These are phyloP conservation scores for Drosophila ironensis DNA, from an alignment of 1,140 invertebrate species.

Conservation along the genomic window DNA sequence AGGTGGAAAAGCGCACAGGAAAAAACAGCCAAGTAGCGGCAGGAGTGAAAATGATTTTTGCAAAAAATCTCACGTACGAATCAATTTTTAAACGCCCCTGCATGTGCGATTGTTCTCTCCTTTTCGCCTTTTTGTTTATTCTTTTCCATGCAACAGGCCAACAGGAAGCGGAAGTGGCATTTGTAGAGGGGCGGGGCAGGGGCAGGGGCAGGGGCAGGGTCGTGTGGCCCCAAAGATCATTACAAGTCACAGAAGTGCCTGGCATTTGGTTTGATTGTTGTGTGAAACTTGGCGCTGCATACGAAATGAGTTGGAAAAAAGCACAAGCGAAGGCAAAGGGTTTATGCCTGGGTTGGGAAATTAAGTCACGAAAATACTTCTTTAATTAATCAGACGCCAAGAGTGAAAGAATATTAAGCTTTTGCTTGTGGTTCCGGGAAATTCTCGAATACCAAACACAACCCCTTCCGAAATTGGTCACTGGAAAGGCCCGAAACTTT, in stretches of 20 bases:
- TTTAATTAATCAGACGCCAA: no score
- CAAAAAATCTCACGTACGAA: conserved; percentile 72
- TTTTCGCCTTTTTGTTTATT: no score
- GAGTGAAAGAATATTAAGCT: no score
- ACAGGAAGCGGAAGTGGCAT: conserved; percentile 56
- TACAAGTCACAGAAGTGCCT: conserved; percentile 51
- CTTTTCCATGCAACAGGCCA: conserved; percentile 71
- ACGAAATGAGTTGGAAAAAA: conserved; percentile 50
- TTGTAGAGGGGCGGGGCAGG: not conserved
- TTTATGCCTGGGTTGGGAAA: no score
- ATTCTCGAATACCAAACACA: not conserved
- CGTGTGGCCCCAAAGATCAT: conserved; percentile 43
- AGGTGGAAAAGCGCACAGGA: conserved; percentile 49
- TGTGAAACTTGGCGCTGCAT: conserved; percentile 58
- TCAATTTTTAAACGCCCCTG: conserved; percentile 57
- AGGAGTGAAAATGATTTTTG: conserved; percentile 42
- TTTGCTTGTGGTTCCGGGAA: no score
- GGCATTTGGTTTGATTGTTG: conserved; percentile 61
- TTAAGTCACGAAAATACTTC: no score
- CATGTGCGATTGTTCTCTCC: conserved; percentile 66
- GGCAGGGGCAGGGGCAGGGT: not conserved
- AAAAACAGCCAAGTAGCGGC: conserved; percentile 44
- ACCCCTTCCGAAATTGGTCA: not conserved
- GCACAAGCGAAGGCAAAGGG: not conserved
- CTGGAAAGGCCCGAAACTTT: conserved; percentile 18